Evolutionary conservation across 2,797 vertebrate species (phyloP).

Genomic region (Clarias pachynema): DNA sequence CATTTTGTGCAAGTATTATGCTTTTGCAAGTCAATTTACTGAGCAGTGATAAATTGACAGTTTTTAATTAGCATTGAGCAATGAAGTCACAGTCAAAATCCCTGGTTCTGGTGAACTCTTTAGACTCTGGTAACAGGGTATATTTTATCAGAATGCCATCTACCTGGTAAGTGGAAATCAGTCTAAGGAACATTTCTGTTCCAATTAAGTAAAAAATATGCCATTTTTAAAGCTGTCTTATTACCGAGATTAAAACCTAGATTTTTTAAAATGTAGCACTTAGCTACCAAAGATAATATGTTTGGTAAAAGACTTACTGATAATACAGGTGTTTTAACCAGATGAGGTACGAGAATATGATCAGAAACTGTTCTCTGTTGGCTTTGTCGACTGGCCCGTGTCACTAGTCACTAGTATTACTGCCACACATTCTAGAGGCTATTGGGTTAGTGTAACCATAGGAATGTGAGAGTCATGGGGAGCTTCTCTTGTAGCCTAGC

Average conservation of each 20-base stretch:
- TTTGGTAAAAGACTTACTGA: neutral
- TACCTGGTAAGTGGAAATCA: neutral
- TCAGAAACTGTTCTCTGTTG: neutral
- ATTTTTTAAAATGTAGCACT: neutral
- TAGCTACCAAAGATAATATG: neutral
- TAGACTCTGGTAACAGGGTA: neutral
- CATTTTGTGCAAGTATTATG: neutral
- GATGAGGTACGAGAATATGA: neutral
- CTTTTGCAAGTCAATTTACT: neutral
- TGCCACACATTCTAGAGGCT: slow-evolving; percentile 25
- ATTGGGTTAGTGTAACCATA: slow-evolving; percentile 25
- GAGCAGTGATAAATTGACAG: neutral
- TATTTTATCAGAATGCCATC: neutral
- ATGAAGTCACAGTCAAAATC: neutral
- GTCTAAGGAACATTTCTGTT: neutral
- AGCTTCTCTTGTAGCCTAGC: slow-evolving; percentile 36
- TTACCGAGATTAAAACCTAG: neutral
- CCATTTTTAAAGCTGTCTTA: too few relatives aligned
- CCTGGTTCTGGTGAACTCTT: neutral
- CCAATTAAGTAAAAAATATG: neutral
- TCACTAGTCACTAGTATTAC: slow-evolving; percentile 1
- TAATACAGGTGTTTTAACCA: neutral
- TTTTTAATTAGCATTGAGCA: neutral
- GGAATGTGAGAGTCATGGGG: slow-evolving; percentile 23
- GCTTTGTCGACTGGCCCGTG: neutral